Base-by-base conservation (phyloP, 2,797 vertebrate genomes). In the Phrynocephalus guinanensis region DNA sequence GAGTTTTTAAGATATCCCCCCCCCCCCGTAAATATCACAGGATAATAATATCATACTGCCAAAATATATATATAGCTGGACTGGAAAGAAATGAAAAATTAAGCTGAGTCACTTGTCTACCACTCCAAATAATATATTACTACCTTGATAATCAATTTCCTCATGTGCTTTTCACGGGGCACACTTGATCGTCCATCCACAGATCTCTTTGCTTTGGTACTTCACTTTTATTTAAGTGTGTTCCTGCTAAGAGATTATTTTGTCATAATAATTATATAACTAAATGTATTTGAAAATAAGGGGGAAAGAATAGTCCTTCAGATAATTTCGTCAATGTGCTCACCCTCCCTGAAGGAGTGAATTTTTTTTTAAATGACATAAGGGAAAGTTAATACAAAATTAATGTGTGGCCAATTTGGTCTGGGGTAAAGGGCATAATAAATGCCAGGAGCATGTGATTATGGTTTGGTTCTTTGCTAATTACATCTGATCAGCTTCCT, bases 401-500 rank as follows among this genome's bases (percentile, higher is more conserved):
- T 87, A 60, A 70, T 85, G 2, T 70, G 44, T 33, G 87, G 79
- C 67, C 7, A 30, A 70, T 80, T 30, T 90, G 83, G 84, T 13
- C 8, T 1, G 48, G 79, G 50, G 66, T 73, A 89, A 82, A 79
- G 83, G 20, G 0, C 26, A 9, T 82, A 92, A 92, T 91, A 87
- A 93, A 84, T 93, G 89, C 83, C 83, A 38, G 84, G 89, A 91
- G 2, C 22, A 16, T 72, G 33, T 1, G 20, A 67, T 73, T 82
- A 82, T 56, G 82, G 82, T 71, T 90, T 87, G 89, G 84, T 91
- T 88, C 87, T 90, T 78, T 89, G 81, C 38, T 92, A 89, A 93
- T 95, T 68, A 93, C 20, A 87, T 4, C 52, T 11, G 50, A 92
- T 83, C 77, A 86, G 52, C 38, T 93, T 94, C 91, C 87, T 84